Conservation (phyloP, 1,140 invertebrate species). For the Metopolophium dirhodum region DNA sequence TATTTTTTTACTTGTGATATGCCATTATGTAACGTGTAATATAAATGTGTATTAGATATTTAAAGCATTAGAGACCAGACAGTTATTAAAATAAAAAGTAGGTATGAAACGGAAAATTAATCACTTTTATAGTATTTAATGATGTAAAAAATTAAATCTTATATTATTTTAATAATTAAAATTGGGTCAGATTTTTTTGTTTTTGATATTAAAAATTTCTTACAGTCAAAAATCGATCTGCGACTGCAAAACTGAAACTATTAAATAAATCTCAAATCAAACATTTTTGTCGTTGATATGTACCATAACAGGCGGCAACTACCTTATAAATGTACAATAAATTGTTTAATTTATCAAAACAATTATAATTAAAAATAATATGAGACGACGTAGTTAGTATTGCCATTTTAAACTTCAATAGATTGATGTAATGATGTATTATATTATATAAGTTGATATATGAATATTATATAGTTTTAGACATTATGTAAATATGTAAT, state of each 20-base stretch:
- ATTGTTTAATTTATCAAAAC: background rate
- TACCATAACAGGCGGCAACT: background rate
- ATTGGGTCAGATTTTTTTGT: background rate
- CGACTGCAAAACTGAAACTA: background rate
- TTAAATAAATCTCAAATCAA: too few species aligned
- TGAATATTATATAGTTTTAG: background rate
- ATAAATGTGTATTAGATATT: background rate
- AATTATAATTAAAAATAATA: background rate
- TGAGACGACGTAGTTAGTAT: background rate
- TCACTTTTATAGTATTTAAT: background rate
- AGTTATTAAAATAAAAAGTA: background rate
- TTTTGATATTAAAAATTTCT: background rate
- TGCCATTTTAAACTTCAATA: background rate
- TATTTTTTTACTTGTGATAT: background rate
- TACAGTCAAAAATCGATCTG: background rate
- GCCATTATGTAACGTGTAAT: background rate
- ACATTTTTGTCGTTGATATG: background rate
- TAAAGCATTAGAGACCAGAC: background rate
- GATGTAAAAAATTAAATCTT: background rate
- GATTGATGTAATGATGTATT: background rate
- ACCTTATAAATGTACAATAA: background rate
- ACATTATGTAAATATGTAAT: background rate
- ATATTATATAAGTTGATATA: background rate
- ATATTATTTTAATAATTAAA: background rate
- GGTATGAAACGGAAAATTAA: background rate